Evolutionary conservation across 2,113 vertebrate species (phyloP).

Genomic region (Aegypius monachus): DNA sequence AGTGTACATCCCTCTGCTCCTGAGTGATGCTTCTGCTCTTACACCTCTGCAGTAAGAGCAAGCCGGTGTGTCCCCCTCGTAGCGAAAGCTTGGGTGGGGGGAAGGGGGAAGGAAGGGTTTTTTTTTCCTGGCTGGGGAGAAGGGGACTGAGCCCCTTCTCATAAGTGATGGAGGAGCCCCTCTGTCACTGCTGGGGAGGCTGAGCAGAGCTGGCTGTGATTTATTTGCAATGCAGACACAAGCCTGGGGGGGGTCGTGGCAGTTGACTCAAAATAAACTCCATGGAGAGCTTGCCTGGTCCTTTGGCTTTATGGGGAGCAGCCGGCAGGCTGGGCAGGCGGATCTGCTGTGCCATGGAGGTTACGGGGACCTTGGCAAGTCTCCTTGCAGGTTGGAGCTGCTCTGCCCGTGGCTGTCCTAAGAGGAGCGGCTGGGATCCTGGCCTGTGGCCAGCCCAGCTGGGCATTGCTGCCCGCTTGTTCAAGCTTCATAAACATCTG

Average conservation of each 20-base stretch:
- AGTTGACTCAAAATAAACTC: neutral
- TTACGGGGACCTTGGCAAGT: fast-evolving
- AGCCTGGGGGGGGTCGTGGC: fast-evolving
- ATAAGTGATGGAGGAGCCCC: neutral
- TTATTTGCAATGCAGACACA: neutral
- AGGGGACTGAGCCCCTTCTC: fast-evolving
- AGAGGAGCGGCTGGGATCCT: neutral
- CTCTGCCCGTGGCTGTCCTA: neutral
- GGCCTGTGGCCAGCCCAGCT: neutral
- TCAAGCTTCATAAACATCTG: neutral
- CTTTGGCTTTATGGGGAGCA: neutral
- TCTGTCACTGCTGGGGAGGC: neutral
- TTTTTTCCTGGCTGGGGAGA: neutral
- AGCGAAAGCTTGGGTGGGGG: neutral
- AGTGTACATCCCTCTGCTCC: neutral
- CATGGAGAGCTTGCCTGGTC: neutral
- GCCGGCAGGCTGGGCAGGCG: neutral
- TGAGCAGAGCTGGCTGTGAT: neutral
- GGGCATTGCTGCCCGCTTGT: neutral
- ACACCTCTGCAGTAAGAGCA: neutral
- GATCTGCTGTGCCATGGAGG: neutral
- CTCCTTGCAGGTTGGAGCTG: neutral
- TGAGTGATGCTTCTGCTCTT: neutral
- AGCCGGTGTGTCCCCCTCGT: neutral
- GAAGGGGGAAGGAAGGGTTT: no score